These are phyloP conservation scores for Littorina saxatilis DNA, from an alignment of 1,140 invertebrate genomes.

Conservation along the genomic window DNA sequence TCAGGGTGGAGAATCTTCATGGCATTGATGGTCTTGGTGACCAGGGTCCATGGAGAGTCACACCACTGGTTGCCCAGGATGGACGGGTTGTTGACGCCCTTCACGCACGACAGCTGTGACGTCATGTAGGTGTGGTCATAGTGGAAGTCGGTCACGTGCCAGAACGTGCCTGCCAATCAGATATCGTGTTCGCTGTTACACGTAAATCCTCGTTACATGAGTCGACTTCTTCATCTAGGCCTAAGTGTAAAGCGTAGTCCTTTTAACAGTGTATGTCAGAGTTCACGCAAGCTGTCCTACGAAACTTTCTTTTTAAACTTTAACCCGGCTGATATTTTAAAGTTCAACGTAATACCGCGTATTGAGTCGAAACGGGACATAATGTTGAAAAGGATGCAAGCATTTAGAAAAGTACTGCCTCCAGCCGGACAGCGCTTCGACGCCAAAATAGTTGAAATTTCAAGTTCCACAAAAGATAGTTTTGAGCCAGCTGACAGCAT, in stretches of 20 bases:
- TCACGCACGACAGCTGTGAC: conserved; percentile 50
- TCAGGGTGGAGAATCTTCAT: conserved; percentile 87
- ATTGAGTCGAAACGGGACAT: no score
- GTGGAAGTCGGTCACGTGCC: conserved; percentile 56
- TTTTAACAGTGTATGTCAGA: background rate
- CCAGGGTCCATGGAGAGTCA: conserved; percentile 89
- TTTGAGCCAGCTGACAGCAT: no score
- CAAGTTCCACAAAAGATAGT: no score
- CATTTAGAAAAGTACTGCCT: no score
- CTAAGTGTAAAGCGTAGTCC: background rate
- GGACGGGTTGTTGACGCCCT: conserved; percentile 16
- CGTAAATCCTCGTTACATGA: background rate
- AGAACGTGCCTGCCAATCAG: conserved; percentile 46
- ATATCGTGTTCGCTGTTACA: background rate
- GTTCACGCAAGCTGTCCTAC: background rate
- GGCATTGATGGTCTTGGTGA: conserved; percentile 87
- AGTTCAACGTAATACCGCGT: no score
- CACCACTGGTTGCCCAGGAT: conserved; percentile 85
- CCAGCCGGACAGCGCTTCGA: no score
- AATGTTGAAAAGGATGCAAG: no score
- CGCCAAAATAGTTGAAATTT: no score
- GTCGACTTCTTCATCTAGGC: background rate
- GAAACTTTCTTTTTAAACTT: no score
- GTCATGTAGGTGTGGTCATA: conserved; percentile 52
- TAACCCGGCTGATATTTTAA: no score